These are phyloP conservation scores for Lamprotornis superbus DNA, from an alignment of 2,113 vertebrate genomes.

Conservation along the genomic window DNA sequence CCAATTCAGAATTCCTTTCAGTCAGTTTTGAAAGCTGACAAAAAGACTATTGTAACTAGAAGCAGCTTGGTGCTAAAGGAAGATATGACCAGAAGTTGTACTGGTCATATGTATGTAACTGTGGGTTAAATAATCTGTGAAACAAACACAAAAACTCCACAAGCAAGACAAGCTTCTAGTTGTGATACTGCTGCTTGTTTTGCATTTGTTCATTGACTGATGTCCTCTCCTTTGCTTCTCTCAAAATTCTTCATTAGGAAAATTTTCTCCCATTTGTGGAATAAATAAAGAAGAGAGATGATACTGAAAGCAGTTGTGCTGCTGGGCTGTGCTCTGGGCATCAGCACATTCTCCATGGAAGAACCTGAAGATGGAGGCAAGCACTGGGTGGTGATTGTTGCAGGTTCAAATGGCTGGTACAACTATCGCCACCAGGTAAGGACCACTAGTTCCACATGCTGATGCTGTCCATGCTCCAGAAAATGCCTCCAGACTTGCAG, in stretches of 20 bases:
- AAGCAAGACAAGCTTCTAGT: neutral
- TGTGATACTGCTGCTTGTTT: neutral
- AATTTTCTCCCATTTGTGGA: neutral
- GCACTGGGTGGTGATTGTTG: slow-evolving; percentile 96
- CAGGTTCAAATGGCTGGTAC: slow-evolving; percentile 91
- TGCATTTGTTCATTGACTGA: neutral
- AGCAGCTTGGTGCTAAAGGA: neutral
- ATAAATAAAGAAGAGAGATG: slow-evolving; percentile 65
- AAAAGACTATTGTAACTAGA: neutral
- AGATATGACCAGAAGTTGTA: neutral
- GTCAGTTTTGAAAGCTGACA: neutral
- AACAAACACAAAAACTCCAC: neutral
- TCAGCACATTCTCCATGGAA: slow-evolving; percentile 52
- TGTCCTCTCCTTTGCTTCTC: neutral
- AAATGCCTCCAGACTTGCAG: accelerated
- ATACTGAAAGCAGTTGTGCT: slow-evolving; percentile 40
- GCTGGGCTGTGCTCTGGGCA: slow-evolving; percentile 67
- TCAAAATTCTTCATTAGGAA: slow-evolving; percentile 21
- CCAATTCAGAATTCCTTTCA: neutral
- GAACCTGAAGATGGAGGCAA: slow-evolving; percentile 79
- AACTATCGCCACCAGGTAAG: slow-evolving; percentile 97
- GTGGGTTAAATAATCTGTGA: neutral
- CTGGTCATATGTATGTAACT: neutral
- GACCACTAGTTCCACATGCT: neutral
- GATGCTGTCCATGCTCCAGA: neutral